phyloP scores from a whole-genome alignment of 2,888 invertebrate species.

The Octonoba sinensis region DNA sequence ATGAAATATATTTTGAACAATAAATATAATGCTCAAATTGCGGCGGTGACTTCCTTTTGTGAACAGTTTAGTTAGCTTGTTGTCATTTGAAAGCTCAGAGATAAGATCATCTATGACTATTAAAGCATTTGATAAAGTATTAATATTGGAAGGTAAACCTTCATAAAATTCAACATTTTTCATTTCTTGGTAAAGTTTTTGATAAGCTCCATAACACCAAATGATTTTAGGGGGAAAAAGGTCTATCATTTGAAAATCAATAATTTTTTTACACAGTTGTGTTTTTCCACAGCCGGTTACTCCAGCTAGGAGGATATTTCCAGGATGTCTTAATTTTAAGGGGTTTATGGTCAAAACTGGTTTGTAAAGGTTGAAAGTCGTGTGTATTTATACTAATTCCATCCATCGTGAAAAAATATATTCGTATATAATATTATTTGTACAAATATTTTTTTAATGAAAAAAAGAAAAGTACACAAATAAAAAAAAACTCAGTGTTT shows the following conservation, averaged over 20 bases:
- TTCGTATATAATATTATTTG: too few species aligned
- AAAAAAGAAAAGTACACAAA: background rate
- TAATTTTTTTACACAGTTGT: background rate
- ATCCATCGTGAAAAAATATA: too few species aligned
- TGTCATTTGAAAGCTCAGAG: too few species aligned
- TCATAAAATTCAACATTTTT: slow-evolving; percentile 17
- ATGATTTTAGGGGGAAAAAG: background rate
- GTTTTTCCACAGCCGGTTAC: too few species aligned
- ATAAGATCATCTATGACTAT: too few species aligned
- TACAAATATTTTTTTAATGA: background rate
- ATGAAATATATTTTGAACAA: slow-evolving; percentile 30
- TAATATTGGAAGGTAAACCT: slow-evolving; percentile 15
- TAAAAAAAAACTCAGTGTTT: too few species aligned
- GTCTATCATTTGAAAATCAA: background rate
- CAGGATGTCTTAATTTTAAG: too few species aligned
- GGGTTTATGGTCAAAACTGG: too few species aligned
- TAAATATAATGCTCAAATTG: slow-evolving; percentile 36
- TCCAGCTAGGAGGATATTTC: too few species aligned
- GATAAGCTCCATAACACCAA: slow-evolving; percentile 21
- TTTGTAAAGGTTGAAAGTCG: too few species aligned
- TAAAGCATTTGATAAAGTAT: background rate
- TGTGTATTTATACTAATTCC: background rate
- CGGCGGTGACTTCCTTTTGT: slow-evolving; percentile 34
- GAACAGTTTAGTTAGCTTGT: too few species aligned
- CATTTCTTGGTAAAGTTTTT: slow-evolving; percentile 13